A percentile compares a stretch with the other conserved stretches of the same genome.
These are phyloP conservation scores for Chionoecetes opilio DNA, from an alignment of 1,140 invertebrate genomes.

Conservation along the genomic window DNA sequence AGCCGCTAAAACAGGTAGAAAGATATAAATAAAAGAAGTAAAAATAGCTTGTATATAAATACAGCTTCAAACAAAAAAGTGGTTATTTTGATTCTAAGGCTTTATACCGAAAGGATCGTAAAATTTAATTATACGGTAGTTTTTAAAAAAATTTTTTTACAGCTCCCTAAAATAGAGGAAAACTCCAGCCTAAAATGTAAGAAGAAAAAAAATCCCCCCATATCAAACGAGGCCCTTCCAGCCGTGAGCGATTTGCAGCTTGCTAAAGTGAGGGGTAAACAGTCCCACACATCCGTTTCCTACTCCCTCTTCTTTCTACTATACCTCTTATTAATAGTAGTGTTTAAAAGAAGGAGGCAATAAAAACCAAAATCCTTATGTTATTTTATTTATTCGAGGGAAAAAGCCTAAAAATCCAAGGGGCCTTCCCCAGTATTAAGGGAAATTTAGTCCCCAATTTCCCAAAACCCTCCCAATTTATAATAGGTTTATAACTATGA, in stretches of 20 bases:
- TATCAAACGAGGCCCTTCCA: constrained; percentile 81
- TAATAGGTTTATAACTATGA: constrained; percentile 82
- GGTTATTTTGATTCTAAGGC: constrained; percentile 82
- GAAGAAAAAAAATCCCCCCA: constrained; percentile 83
- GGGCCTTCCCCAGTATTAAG: constrained; percentile 45
- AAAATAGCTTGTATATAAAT: constrained; percentile 88
- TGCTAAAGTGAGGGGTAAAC: constrained; percentile 84
- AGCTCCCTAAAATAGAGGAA: too few species aligned
- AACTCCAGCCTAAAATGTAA: too few species aligned
- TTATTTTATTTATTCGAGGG: constrained; percentile 71
- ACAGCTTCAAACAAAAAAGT: constrained; percentile 87
- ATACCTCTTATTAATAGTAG: constrained; percentile 80
- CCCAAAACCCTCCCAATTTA: constrained; percentile 55
- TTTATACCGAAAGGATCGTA: too few species aligned
- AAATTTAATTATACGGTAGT: too few species aligned
- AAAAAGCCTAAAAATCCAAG: constrained; percentile 67
- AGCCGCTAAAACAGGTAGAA: constrained; percentile 89
- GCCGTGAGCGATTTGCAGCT: constrained; percentile 78
- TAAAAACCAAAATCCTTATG: constrained; percentile 58
- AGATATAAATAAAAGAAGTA: constrained; percentile 87
- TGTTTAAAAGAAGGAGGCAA: background rate
- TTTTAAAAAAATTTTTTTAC: too few species aligned
- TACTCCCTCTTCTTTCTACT: constrained; percentile 86
- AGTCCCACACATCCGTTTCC: constrained; percentile 86
- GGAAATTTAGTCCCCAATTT: constrained; percentile 68